Evolutionary conservation across 2,888 invertebrate species (phyloP).

Genomic region (Pristionchus maxplancki): DNA sequence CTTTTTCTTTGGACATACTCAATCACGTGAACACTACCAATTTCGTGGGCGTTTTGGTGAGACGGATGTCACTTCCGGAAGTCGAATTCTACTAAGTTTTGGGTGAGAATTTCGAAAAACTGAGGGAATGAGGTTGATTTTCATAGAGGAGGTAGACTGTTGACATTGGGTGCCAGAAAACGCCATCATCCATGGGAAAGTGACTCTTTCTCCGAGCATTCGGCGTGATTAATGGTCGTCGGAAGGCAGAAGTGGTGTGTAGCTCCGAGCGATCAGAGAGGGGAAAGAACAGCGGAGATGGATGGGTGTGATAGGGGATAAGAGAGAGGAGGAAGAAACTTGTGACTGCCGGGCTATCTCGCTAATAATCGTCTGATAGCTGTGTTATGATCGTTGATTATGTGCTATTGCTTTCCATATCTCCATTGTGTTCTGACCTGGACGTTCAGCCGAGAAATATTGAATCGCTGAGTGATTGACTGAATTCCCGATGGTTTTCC

Average conservation of each 20-base stretch:
- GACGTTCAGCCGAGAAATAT: too few relatives aligned
- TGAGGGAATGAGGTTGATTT: too few relatives aligned
- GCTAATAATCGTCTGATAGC: neutral
- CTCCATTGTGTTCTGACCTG: too few relatives aligned
- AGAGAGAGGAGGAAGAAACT: neutral
- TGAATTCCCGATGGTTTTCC: neutral
- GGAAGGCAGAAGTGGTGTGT: neutral
- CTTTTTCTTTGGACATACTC: too few relatives aligned
- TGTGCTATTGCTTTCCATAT: neutral
- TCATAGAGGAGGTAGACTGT: too few relatives aligned
- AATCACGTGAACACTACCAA: too few relatives aligned
- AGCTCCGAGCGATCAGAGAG: neutral
- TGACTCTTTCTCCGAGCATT: neutral
- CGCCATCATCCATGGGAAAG: too few relatives aligned
- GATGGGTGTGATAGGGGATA: slow-evolving; percentile 15
- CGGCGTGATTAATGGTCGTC: neutral
- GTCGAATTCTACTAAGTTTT: too few relatives aligned
- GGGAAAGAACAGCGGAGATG: slow-evolving; percentile 27
- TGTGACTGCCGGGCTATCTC: neutral
- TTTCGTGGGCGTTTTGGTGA: too few relatives aligned
- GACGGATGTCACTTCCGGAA: too few relatives aligned
- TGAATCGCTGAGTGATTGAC: neutral
- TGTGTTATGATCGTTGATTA: neutral
- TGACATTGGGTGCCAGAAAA: too few relatives aligned
- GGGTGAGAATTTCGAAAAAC: too few relatives aligned